These are phyloP conservation scores for Axis porcinus DNA, from an alignment of 2,113 vertebrate species.

Conservation along the genomic window DNA sequence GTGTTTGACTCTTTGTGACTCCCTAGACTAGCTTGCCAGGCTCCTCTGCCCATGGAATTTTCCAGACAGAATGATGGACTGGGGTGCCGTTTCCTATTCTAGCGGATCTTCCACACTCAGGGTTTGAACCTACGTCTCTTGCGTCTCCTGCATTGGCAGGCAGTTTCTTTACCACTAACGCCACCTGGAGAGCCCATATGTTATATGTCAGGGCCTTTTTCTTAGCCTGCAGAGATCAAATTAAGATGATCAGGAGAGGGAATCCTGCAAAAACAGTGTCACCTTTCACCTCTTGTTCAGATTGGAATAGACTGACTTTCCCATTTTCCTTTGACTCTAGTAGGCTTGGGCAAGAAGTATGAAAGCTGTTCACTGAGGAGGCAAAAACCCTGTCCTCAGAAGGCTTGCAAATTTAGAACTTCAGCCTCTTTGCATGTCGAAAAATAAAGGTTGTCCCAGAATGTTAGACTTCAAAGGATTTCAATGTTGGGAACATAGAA, in stretches of 20 bases:
- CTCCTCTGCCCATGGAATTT: not conserved
- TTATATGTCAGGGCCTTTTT: not conserved
- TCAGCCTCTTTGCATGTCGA: not conserved
- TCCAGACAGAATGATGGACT: not conserved
- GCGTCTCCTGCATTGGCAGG: not conserved
- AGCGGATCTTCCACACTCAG: not conserved
- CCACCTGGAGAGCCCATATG: not conserved
- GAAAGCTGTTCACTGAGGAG: not conserved
- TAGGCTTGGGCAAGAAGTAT: not conserved
- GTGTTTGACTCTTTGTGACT: not conserved
- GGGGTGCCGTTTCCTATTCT: not conserved
- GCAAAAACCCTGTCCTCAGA: not conserved
- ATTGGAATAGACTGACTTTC: not conserved
- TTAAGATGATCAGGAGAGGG: not conserved
- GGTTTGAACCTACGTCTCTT: not conserved
- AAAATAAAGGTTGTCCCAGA: not conserved
- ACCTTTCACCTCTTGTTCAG: not conserved
- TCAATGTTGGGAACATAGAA: not conserved
- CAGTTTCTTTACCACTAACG: not conserved
- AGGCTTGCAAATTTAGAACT: not conserved
- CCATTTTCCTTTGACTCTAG: not conserved
- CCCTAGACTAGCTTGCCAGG: not conserved
- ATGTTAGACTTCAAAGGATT: constrained; percentile 1
- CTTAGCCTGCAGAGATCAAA: constrained; percentile 25
- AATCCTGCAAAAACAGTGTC: not conserved